Conservation (phyloP, 30 jellyfish, hydroid and myxozoan genomes). For the Nemopilema nomurai region DNA sequence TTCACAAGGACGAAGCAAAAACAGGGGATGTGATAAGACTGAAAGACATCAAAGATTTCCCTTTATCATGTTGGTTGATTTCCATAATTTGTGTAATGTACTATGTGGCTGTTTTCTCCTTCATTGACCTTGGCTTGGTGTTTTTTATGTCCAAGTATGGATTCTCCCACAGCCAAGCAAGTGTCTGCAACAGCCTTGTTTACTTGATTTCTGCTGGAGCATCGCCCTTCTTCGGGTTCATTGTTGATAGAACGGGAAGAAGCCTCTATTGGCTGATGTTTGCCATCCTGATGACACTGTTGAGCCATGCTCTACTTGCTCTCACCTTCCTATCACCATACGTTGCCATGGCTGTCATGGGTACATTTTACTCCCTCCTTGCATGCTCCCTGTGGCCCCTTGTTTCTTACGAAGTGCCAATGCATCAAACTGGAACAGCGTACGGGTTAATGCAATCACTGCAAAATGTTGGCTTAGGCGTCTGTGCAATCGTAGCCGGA, state of each 20-base stretch:
- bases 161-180: slow-evolving; percentile 47
- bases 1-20: slow-evolving; percentile 80
- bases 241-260: slow-evolving; percentile 86
- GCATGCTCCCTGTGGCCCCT: slow-evolving; percentile 99
- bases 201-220: slow-evolving; percentile 97
- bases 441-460: slow-evolving; percentile 98
- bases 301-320: slow-evolving; percentile 81
- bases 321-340: slow-evolving; percentile 67
- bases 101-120: slow-evolving; percentile 96
- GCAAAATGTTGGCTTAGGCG: slow-evolving; percentile 94
- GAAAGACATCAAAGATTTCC: slow-evolving; percentile 91
- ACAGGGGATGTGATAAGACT: slow-evolving; percentile 91
- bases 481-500: slow-evolving; percentile 43
- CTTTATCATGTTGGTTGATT: slow-evolving; percentile 93
- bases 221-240: slow-evolving; percentile 89
- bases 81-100: slow-evolving; percentile 89
- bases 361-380: slow-evolving; percentile 87
- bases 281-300: slow-evolving; percentile 79
- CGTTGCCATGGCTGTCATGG: slow-evolving; percentile 92
- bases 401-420: slow-evolving; percentile 88
- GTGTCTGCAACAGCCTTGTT: slow-evolving; percentile 88
- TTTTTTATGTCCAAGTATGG: slow-evolving; percentile 81
- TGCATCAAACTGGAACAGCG: slow-evolving; percentile 95
- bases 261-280: slow-evolving; percentile 75
- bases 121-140: slow-evolving; percentile 89